phyloP scores from a whole-genome alignment of 2,888 invertebrate genomes.

The Orchesellides sinensis region DNA sequence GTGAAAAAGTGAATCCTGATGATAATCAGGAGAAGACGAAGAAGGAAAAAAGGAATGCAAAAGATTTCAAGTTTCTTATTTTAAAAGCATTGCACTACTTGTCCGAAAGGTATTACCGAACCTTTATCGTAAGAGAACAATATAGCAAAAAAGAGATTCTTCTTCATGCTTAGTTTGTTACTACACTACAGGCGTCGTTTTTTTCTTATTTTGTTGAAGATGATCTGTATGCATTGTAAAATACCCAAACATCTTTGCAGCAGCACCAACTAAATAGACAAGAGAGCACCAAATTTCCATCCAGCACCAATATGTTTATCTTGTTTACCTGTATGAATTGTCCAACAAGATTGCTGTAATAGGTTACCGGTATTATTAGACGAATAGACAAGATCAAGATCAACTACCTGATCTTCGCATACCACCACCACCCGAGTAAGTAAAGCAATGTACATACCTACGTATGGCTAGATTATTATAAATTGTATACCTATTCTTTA shows the following conservation, averaged over 20 bases:
- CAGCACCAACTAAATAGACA: background rate
- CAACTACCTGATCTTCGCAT: slow-evolving; percentile 25
- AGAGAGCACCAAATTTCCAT: background rate
- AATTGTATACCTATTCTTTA: background rate
- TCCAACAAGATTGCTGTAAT: slow-evolving; percentile 24
- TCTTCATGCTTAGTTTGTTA: background rate
- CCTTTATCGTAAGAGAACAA: background rate
- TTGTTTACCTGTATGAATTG: slow-evolving; percentile 14
- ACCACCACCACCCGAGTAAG: background rate
- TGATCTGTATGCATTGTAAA: background rate
- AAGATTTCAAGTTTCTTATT: slow-evolving; percentile 27
- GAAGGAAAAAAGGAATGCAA: slow-evolving; percentile 25
- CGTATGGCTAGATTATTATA: background rate
- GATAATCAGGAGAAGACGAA: slow-evolving; percentile 32
- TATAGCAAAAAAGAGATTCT: background rate
- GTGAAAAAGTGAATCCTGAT: slow-evolving; percentile 23
- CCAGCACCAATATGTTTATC: background rate
- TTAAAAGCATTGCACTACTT: background rate
- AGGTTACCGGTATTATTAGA: too few species aligned
- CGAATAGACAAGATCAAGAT: background rate
- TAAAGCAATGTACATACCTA: background rate
- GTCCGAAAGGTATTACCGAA: slow-evolving; percentile 11
- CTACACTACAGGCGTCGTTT: background rate
- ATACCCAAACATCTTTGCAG: too few species aligned
- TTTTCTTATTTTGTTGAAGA: background rate